phyloP scores from a whole-genome alignment of 2,797 vertebrate species.

The Alauda arvensis region DNA sequence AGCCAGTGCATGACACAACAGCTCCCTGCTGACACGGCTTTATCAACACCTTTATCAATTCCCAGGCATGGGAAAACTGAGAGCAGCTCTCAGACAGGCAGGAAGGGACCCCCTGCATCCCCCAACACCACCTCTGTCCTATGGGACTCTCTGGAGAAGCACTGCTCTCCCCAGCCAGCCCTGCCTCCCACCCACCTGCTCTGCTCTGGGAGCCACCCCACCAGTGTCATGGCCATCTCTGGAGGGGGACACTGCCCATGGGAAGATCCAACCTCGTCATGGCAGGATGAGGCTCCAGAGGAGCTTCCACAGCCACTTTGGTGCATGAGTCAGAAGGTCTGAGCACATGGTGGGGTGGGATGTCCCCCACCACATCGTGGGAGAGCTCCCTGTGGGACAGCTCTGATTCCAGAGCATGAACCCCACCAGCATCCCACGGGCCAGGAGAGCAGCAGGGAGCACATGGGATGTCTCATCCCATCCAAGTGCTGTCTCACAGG shows the following conservation, averaged over 20 bases:
- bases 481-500: background rate
- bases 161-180: background rate
- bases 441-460: background rate
- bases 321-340: background rate
- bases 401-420: background rate
- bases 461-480: background rate
- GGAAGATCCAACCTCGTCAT: background rate
- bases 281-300: background rate
- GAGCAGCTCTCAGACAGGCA: background rate
- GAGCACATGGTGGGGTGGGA: background rate
- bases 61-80: accelerated
- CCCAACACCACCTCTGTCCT: background rate
- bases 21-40: background rate
- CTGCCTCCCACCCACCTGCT: background rate
- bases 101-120: background rate
- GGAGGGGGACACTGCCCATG: background rate
- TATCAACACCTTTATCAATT: background rate
- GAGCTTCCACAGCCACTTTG: background rate
- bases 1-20: accelerated
- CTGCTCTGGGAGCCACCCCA: accelerated
- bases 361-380: accelerated
- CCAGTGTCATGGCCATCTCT: accelerated
- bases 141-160: background rate
- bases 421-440: background rate
- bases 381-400: background rate